Base-by-base conservation (phyloP, 2,888 invertebrate genomes). In the Ptilodon capucinus region DNA sequence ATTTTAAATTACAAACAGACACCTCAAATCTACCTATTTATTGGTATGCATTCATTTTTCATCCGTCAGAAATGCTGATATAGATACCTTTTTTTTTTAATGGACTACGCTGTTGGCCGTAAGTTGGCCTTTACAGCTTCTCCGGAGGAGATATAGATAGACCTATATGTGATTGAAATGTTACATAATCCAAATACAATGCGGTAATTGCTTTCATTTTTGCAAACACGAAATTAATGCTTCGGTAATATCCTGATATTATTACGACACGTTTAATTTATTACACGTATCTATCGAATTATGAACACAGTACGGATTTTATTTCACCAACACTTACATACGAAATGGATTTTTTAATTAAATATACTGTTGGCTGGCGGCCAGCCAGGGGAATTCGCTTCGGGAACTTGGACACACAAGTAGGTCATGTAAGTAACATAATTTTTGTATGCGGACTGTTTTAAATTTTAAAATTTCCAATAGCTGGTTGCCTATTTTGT, bases 281-380 rank as follows among this genome's bases (percentile, higher is more conserved):
- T n/a, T 11, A 19, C 6, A 19, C 7, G 18, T 18, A 38, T 16
- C 19, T 19, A 19, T 19, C 13, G 18, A 36, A 36, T 19, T 9
- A 36, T n/a, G 18, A 17, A 39, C 16, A 44, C 45, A 25, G 34
- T 23, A 39, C 40, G 18, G 39, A 17, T 42, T 25, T 23, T 47
- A 55, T 42, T 55, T 59, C 53, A 53, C 47, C 46, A 36, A 49
- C 54, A 58, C 50, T 54, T 49, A 44, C 39, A 52, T 46, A 51
- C 32, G 54, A 51, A 57, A 64, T 54, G 54, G 64, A 51, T 59
- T 62, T 64, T 64, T 64, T 57, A 64, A 62, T 64, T 60, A 64
- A 65, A 65, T 64, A 62, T 58, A 56, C 56, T 56, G 48, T 55
- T 65, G 64, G 65, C 60, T 46, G 42, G 25, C 49, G 51, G 54